phyloP scores from a whole-genome alignment of 2,888 invertebrate genomes.

The Formica aserva region DNA sequence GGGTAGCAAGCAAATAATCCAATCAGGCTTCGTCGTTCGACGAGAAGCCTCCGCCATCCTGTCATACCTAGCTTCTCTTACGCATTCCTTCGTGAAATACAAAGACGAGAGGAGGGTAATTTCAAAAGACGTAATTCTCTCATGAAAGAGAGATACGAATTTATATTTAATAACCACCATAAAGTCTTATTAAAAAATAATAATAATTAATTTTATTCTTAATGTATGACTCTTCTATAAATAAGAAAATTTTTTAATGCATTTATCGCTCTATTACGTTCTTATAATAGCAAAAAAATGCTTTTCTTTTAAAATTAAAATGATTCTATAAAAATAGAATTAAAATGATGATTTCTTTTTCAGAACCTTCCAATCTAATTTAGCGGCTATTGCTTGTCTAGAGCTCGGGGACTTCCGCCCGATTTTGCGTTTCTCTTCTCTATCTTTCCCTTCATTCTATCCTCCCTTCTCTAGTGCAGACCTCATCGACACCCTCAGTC shows the following conservation, averaged over 20 bases:
- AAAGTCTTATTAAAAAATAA: not conserved
- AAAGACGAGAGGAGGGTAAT: not conserved
- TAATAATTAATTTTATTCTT: not conserved
- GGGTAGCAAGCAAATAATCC: slow-evolving; percentile 80
- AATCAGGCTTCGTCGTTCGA: slow-evolving; percentile 72
- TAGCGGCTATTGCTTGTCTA: slow-evolving; percentile 3
- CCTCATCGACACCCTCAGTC: slow-evolving; percentile 37
- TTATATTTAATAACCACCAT: not conserved
- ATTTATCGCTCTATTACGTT: not conserved
- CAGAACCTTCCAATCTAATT: slow-evolving; percentile 6
- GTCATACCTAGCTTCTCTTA: slow-evolving; percentile 18
- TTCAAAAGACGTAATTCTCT: not conserved
- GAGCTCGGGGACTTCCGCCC: not conserved
- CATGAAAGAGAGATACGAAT: not conserved
- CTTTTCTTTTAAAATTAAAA: not conserved
- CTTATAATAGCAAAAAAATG: not conserved
- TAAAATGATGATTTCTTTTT: slow-evolving; percentile 19
- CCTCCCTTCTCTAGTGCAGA: slow-evolving; percentile 15
- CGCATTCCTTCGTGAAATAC: slow-evolving; percentile 60
- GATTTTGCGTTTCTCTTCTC: slow-evolving; percentile 27
- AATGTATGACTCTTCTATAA: not conserved
- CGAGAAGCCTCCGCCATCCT: slow-evolving; percentile 24
- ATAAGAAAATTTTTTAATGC: not conserved
- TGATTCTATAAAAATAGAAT: not conserved
- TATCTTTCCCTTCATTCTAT: slow-evolving; percentile 15